These are phyloP conservation scores for Drosophila dives DNA, from an alignment of 2,888 invertebrate genomes.

Conservation along the genomic window DNA sequence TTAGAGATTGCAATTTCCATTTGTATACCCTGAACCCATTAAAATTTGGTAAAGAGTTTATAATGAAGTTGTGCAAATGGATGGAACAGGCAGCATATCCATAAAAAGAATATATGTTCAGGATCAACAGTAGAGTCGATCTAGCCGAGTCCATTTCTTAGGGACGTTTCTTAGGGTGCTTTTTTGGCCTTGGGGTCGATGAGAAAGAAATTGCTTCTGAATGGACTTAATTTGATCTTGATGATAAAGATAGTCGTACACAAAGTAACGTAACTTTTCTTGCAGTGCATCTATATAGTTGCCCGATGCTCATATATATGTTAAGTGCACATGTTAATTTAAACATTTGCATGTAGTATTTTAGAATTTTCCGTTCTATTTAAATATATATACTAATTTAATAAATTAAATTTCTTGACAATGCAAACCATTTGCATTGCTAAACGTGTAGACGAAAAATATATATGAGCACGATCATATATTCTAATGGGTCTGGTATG, in stretches of 20 bases:
- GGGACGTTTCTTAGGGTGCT: neutral
- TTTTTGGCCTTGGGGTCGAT: neutral
- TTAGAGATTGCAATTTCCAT: neutral
- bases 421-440: slow-evolving; percentile 2
- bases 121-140: neutral
- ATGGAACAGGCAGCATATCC: neutral
- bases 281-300: neutral
- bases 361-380: neutral
- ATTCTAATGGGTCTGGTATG: neutral
- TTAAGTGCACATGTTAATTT: neutral
- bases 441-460: neutral
- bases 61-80: neutral
- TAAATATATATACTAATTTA: slow-evolving; percentile 5
- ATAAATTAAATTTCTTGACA: slow-evolving; percentile 6
- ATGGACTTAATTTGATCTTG: neutral
- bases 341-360: neutral
- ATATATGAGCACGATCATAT: neutral
- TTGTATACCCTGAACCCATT: neutral
- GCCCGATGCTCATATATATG: neutral
- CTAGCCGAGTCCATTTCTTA: neutral
- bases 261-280: neutral
- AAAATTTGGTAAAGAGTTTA: neutral
- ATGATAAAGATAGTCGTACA: neutral
- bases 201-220: neutral
- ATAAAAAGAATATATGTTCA: neutral